Evolutionary conservation across 2,797 vertebrate species (phyloP).

Genomic region (Rhynchotus rufescens): DNA sequence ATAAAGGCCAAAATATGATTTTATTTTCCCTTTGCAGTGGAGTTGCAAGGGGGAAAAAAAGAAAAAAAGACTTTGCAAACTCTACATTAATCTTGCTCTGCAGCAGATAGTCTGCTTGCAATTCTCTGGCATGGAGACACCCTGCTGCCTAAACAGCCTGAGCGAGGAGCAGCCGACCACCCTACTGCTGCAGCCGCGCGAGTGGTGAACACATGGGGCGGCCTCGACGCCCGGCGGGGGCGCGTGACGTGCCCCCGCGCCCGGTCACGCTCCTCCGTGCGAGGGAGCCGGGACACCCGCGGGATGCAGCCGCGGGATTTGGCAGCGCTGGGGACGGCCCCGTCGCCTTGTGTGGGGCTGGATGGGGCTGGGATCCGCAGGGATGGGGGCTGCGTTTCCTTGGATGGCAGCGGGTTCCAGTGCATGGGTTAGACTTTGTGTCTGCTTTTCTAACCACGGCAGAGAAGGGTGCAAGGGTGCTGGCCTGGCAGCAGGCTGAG

Average conservation of each 20-base stretch:
- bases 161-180: not conserved
- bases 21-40: not conserved
- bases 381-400: conserved; percentile 60
- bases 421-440: not conserved
- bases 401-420: conserved; percentile 1
- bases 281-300: conserved; percentile 42
- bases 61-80: not conserved
- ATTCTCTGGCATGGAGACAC: not conserved
- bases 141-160: conserved; percentile 3
- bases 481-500: accelerated
- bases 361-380: conserved; percentile 13
- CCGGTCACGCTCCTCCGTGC: not conserved
- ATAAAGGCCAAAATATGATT: conserved; percentile 31
- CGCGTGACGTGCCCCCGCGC: not conserved
- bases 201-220: not conserved
- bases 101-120: not conserved
- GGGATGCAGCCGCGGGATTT: conserved; percentile 78
- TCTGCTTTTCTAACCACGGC: not conserved
- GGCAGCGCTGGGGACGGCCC: conserved; percentile 76
- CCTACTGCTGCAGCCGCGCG: not conserved
- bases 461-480: not conserved
- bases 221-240: not conserved
- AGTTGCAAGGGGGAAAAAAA: not conserved
- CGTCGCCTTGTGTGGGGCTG: conserved; percentile 75
- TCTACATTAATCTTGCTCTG: not conserved